These are phyloP conservation scores for Listrodromus nycthemerus DNA, from an alignment of 2,888 invertebrate genomes.

Conservation along the genomic window DNA sequence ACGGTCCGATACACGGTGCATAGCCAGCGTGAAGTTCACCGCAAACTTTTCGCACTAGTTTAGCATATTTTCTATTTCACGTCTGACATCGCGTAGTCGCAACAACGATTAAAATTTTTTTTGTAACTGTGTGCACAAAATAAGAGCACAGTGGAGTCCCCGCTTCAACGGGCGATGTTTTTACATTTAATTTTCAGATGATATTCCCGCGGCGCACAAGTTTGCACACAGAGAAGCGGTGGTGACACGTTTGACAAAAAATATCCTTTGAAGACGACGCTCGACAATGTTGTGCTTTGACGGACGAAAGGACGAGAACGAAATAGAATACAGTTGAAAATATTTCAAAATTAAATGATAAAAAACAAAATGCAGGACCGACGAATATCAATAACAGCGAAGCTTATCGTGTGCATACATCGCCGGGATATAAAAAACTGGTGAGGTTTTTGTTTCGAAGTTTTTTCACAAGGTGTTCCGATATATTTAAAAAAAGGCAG, in stretches of 20 bases:
- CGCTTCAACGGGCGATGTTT: not conserved
- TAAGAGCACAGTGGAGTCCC: not conserved
- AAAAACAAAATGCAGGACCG: not conserved
- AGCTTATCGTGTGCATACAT: not conserved
- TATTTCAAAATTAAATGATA: conserved; percentile 5
- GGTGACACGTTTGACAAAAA: conserved; percentile 14
- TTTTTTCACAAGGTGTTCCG: not conserved
- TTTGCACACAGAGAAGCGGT: conserved; percentile 1
- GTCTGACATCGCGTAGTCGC: conserved; percentile 1
- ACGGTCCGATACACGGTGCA: conserved; percentile 37
- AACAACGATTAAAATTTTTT: conserved; percentile 2
- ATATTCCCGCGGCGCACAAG: not conserved
- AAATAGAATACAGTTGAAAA: not conserved
- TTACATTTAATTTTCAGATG: not conserved
- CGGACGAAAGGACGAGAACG: not conserved
- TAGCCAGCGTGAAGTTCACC: conserved; percentile 18
- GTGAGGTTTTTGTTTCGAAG: not conserved
- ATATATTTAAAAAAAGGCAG: not conserved
- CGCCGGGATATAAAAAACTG: not conserved
- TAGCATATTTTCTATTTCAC: conserved; percentile 22
- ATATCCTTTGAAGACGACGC: conserved; percentile 34
- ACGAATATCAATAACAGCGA: not conserved
- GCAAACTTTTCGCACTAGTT: conserved; percentile 15
- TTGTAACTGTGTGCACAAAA: conserved; percentile 32
- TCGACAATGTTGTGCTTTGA: conserved; percentile 11